Evolutionary conservation across 2,888 invertebrate genomes (phyloP).

Genomic region (Tridacna gigas): DNA sequence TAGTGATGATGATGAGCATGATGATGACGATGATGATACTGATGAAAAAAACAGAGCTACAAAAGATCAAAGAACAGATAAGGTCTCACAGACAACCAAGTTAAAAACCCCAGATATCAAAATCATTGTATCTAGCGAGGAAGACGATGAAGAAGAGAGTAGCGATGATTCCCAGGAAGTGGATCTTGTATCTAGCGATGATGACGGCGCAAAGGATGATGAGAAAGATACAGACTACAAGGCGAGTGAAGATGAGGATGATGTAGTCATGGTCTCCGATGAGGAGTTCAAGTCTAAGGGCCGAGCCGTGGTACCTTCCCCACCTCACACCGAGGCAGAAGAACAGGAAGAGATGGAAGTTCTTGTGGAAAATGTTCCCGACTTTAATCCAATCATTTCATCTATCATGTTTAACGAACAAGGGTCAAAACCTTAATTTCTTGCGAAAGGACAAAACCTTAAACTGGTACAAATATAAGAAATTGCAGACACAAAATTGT

Average conservation of each 20-base stretch:
- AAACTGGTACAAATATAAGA: too few relatives aligned
- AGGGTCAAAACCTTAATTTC: too few relatives aligned
- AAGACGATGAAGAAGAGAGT: conserved; percentile 43
- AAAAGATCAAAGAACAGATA: conserved; percentile 5
- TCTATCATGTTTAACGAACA: too few relatives aligned
- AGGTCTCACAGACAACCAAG: neutral
- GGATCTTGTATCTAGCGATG: conserved; percentile 41
- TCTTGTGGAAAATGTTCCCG: conserved; percentile 55
- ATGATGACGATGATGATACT: conserved; percentile 27
- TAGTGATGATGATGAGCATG: conserved; percentile 15
- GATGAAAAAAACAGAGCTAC: neutral
- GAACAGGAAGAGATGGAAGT: conserved; percentile 41
- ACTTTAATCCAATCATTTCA: conserved; percentile 30
- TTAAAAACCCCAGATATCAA: conserved; percentile 21
- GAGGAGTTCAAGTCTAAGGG: conserved; percentile 55
- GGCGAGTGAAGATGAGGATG: conserved; percentile 59
- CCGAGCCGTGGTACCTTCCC: conserved; percentile 58
- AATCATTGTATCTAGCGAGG: conserved; percentile 34
- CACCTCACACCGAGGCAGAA: conserved; percentile 34
- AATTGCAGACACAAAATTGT: too few relatives aligned
- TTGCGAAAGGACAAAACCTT: too few relatives aligned
- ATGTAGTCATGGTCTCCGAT: conserved; percentile 60
- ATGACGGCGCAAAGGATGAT: conserved; percentile 39
- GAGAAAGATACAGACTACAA: conserved; percentile 56
- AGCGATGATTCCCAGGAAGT: conserved; percentile 48